These are phyloP conservation scores for Carassius auratus DNA, from an alignment of 2,113 vertebrate species.

Conservation along the genomic window DNA sequence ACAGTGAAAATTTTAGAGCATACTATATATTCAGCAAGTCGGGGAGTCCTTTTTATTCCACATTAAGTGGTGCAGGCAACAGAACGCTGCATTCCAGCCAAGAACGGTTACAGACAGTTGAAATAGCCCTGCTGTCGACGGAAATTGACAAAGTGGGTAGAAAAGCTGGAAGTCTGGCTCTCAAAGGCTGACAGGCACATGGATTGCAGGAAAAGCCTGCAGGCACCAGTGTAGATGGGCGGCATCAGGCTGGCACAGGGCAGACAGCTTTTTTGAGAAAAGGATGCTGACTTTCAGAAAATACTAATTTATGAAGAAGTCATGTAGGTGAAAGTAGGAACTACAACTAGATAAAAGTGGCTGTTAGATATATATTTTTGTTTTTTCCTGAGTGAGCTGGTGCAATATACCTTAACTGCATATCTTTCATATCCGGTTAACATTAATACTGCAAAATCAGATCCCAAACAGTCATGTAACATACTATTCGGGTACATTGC, in stretches of 20 bases:
- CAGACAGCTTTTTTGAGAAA: conserved; percentile 2
- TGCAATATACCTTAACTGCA: not conserved
- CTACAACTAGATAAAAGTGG: not conserved
- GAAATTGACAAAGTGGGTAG: conserved; percentile 55
- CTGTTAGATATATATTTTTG: not conserved
- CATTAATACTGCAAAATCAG: not conserved
- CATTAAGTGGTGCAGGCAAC: conserved; percentile 4
- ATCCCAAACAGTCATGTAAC: not conserved
- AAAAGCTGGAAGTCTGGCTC: conserved; percentile 41
- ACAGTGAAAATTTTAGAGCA: not conserved
- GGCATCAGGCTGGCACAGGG: conserved; percentile 19
- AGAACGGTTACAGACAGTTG: conserved; percentile 51
- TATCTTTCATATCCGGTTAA: not conserved
- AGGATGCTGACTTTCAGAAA: conserved; percentile 20
- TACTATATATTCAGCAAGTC: not conserved
- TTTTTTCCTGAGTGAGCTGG: not conserved
- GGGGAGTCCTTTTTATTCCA: not conserved
- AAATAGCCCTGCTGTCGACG: conserved; percentile 57
- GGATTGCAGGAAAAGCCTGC: conserved; percentile 52
- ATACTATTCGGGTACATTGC: not conserved
- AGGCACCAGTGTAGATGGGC: conserved; percentile 46
- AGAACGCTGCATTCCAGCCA: not conserved
- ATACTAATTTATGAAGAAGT: not conserved
- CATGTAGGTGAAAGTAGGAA: not conserved
- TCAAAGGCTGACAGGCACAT: conserved; percentile 59